Base-by-base conservation (phyloP, 2,113 vertebrate genomes). In the Shinisaurus crocodilurus region DNA sequence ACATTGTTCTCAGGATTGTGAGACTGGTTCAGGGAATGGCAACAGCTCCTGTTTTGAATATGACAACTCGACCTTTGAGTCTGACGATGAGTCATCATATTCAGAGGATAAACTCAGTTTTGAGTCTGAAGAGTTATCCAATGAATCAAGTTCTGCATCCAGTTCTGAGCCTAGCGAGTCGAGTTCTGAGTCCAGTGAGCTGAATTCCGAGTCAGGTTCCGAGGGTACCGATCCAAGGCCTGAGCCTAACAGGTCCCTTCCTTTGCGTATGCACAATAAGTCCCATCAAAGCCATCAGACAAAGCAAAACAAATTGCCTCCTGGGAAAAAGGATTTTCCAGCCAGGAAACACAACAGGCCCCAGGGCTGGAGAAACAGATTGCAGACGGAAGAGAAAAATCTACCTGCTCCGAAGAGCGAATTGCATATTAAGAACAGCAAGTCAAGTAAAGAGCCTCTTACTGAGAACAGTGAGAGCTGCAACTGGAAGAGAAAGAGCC, bases 11-110 rank as follows among this genome's bases (percentile, higher is more conserved):
- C 57, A 85, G 5, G 69, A 48, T n/a, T 25, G 32, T 7, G 60
- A 85, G 4, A 50, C 23, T 12, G 54, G 32, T 69, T 18, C 50
- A 45, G 82, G 37, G 57, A 77, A 77, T 29, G 15, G 15, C 25
- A 89, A 48, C 1, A 29, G 43, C 43, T 40, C 82, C 34, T 85
- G 60, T 67, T 85, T 43, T 69, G 82, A 65, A 50, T 89, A 89
- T 69, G 81, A 84, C 1, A 57, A 89, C 6, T 77, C 81, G 63
- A 13, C 54, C 32, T 89, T 89, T 85, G 88, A 85, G 16, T 85
- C 88, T 67, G 16, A 50, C 2, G 43, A 77, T 45, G 82, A 84
- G 54, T 63, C 40, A 18, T 74, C 40, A 1, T 25, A 3, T 65
- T 89, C n/a, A 18, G 81, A 89, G 18, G 81, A 89, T 20, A 37